These are phyloP conservation scores for Nasonia giraulti DNA, from an alignment of 1,140 invertebrate species.

Conservation along the genomic window DNA sequence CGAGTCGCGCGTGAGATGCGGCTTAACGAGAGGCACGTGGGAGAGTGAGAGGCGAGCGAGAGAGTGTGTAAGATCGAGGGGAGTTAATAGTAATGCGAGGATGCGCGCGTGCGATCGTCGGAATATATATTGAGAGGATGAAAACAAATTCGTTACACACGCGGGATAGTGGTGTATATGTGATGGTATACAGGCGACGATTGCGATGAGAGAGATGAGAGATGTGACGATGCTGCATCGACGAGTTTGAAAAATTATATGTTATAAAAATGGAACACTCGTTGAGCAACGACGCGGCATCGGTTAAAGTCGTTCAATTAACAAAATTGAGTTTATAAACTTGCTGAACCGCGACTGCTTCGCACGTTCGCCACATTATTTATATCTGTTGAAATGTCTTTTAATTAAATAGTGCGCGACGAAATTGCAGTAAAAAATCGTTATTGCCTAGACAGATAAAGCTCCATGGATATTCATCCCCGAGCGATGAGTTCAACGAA, in stretches of 20 bases:
- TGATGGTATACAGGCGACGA: background rate
- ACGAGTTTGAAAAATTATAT: no score
- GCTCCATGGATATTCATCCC: background rate
- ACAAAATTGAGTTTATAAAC: background rate
- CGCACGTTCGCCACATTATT: background rate
- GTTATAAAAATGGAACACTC: no score
- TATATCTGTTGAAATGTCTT: no score
- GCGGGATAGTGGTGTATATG: no score
- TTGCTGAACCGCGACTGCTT: background rate
- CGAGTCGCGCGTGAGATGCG: background rate
- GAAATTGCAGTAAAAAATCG: no score
- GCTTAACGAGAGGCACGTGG: slow-evolving; percentile 53
- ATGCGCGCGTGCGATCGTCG: background rate
- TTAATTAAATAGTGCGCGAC: no score
- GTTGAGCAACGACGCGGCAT: no score
- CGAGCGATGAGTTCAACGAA: no score
- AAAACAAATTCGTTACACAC: background rate
- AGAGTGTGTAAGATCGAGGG: slow-evolving; percentile 14
- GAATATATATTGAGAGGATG: slow-evolving; percentile 1
- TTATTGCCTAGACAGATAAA: background rate
- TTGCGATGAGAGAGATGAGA: background rate
- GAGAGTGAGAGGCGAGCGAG: slow-evolving; percentile 6
- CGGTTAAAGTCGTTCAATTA: background rate
- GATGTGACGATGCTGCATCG: no score
- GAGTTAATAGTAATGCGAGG: slow-evolving; percentile 7